phyloP scores from a whole-genome alignment of 2,113 vertebrate species.

The Muntiacus muntjak region DNA sequence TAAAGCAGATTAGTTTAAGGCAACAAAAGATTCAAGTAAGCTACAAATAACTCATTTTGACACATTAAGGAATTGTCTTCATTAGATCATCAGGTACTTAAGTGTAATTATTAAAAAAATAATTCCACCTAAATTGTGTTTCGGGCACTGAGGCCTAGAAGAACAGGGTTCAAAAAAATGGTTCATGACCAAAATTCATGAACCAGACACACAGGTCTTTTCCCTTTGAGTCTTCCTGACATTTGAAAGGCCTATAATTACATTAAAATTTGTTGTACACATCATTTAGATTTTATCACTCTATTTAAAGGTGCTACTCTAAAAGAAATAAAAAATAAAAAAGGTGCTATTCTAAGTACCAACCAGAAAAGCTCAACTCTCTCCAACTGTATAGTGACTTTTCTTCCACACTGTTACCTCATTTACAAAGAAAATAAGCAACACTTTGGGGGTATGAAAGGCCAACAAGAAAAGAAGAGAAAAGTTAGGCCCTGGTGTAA shows the following conservation, averaged over 20 bases:
- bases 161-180: constrained; percentile 44
- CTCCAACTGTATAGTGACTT: background rate
- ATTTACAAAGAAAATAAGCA: background rate
- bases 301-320: background rate
- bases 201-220: constrained; percentile 43
- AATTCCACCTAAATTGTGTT: constrained; percentile 83
- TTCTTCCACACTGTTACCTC: background rate
- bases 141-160: constrained; percentile 77
- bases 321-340: rapidly evolving
- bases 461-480: background rate
- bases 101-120: constrained; percentile 87
- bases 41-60: constrained; percentile 94
- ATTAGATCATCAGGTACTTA: constrained; percentile 91
- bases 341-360: background rate
- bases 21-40: constrained; percentile 84
- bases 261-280: constrained; percentile 58
- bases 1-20: constrained; percentile 83
- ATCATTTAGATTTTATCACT: constrained; percentile 42
- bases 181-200: constrained; percentile 45
- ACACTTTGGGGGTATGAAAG: background rate
- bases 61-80: constrained; percentile 97
- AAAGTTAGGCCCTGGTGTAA: background rate
- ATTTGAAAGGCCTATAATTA: constrained; percentile 58
- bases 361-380: constrained; percentile 24
- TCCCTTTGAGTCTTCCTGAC: constrained; percentile 58